phyloP scores from a whole-genome alignment of 2,888 invertebrate species.

The Amblyjoppa fuscipennis region DNA sequence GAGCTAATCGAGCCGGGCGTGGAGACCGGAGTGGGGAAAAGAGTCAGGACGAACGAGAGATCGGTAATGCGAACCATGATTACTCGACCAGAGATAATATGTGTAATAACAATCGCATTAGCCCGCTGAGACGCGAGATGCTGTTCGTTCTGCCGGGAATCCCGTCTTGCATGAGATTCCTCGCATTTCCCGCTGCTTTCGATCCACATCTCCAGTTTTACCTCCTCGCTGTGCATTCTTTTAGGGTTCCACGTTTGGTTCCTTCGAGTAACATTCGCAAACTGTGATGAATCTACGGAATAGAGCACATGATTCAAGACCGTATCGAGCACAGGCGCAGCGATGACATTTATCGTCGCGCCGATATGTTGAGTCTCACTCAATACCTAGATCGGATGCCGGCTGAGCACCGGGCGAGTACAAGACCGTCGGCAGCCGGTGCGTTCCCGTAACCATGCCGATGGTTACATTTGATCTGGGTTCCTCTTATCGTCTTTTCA shows the following conservation, averaged over 20 bases:
- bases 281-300: not conserved
- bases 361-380: too few relatives aligned
- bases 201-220: slow-evolving; percentile 59
- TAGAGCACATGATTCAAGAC: not conserved
- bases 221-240: slow-evolving; percentile 11
- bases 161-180: slow-evolving; percentile 74
- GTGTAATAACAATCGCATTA: slow-evolving; percentile 84
- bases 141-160: slow-evolving; percentile 75
- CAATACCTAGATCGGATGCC: too few relatives aligned
- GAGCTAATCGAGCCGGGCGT: slow-evolving; percentile 67
- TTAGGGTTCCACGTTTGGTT: not conserved
- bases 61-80: slow-evolving; percentile 82
- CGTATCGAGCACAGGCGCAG: too few relatives aligned
- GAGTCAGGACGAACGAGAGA: slow-evolving; percentile 72
- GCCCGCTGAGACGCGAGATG: slow-evolving; percentile 73
- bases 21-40: slow-evolving; percentile 58
- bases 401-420: too few relatives aligned
- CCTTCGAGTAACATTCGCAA: not conserved
- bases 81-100: slow-evolving; percentile 82
- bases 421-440: too few relatives aligned
- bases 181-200: slow-evolving; percentile 69
- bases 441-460: too few relatives aligned
- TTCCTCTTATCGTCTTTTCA: not conserved
- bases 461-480: not conserved
- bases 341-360: too few relatives aligned